These are phyloP conservation scores for Meriones unguiculatus DNA, from an alignment of 2,113 vertebrate species.

Conservation along the genomic window DNA sequence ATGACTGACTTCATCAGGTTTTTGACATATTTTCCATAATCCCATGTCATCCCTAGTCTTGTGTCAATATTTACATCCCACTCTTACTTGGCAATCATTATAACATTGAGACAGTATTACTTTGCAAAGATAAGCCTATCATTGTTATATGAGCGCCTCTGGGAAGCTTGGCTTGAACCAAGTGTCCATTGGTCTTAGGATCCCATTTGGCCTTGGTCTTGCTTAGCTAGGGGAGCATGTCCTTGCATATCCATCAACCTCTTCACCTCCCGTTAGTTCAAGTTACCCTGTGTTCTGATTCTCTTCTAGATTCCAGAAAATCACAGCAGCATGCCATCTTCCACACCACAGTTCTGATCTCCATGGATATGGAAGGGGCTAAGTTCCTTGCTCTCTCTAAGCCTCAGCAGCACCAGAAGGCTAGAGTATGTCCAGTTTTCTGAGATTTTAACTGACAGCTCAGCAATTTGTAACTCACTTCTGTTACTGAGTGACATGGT, in stretches of 20 bases:
- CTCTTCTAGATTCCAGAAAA: not conserved
- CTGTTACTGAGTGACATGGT: too few species aligned
- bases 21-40: not conserved
- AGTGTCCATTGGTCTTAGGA: not conserved
- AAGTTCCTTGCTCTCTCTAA: not conserved
- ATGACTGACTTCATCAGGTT: not conserved
- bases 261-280: not conserved
- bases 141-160: not conserved
- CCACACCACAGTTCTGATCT: not conserved
- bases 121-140: not conserved
- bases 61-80: not conserved
- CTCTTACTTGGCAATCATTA: not conserved
- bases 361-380: not conserved
- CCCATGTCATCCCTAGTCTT: not conserved
- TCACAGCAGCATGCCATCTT: not conserved
- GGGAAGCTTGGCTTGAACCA: not conserved
- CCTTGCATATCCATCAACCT: not conserved
- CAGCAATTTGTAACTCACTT: not conserved
- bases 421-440: not conserved
- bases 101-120: not conserved
- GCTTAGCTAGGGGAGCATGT: not conserved
- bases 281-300: not conserved
- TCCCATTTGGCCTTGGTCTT: not conserved
- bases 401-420: not conserved
- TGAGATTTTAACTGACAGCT: not conserved